Conservation (phyloP, 2,888 invertebrate species). For the Drosophila silvestris region DNA sequence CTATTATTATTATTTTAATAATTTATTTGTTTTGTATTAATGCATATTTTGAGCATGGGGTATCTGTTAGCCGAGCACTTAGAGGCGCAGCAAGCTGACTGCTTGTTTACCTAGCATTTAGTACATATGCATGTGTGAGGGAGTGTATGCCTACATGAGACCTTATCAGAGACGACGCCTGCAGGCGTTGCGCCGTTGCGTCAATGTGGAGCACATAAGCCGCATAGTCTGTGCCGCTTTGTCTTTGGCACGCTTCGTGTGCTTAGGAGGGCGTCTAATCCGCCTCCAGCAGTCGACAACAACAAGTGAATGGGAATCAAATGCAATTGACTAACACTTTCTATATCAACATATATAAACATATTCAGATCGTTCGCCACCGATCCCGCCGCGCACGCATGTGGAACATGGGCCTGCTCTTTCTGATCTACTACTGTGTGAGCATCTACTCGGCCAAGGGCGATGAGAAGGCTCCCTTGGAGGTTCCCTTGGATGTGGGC, state of each 20-base stretch:
- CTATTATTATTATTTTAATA: not conserved
- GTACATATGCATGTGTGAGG: slow-evolving; percentile 4
- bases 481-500: slow-evolving; percentile 55
- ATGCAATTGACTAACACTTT: slow-evolving; percentile 14
- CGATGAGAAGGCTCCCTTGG: slow-evolving; percentile 56
- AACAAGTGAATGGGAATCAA: slow-evolving; percentile 11
- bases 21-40: not conserved
- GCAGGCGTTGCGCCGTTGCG: slow-evolving; percentile 35
- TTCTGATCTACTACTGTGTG: slow-evolving; percentile 89
- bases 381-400: slow-evolving; percentile 89
- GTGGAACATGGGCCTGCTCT: slow-evolving; percentile 89
- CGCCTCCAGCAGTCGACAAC: slow-evolving; percentile 14
- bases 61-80: slow-evolving; percentile 8
- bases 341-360: not conserved
- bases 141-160: slow-evolving; percentile 22
- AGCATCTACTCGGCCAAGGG: slow-evolving; percentile 86
- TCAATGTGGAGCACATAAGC: slow-evolving; percentile 54
- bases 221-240: slow-evolving; percentile 47
- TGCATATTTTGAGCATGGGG: not conserved
- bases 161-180: slow-evolving; percentile 54
- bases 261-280: slow-evolving; percentile 37
- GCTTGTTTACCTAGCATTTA: slow-evolving; percentile 38
- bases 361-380: slow-evolving; percentile 69
- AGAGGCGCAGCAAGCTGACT: not conserved
- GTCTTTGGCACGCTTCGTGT: slow-evolving; percentile 51